Percentiles rank a stretch among this genome's conserved stretches.
These are phyloP conservation scores for Eupithecia pulchellata DNA, from an alignment of 2,888 invertebrate genomes.

Conservation along the genomic window DNA sequence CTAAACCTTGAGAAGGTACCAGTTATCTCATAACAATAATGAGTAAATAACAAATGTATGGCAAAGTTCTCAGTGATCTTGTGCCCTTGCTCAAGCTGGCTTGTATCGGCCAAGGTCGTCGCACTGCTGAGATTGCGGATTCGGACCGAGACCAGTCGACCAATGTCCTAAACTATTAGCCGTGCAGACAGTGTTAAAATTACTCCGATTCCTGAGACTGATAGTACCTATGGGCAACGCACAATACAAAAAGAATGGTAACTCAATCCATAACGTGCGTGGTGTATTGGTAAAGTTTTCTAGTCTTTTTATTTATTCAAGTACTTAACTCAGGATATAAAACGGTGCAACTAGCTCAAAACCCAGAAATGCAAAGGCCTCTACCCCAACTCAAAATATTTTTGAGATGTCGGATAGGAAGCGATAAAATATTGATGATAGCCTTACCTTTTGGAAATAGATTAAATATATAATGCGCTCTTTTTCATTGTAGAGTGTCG, in stretches of 20 bases:
- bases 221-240: background rate
- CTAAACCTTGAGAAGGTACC: conserved; percentile 18
- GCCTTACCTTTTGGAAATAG: background rate
- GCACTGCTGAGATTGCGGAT: conserved; percentile 79
- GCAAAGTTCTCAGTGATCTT: conserved; percentile 45
- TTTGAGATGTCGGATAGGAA: background rate
- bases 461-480: background rate
- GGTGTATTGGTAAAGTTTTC: background rate
- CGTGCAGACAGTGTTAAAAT: conserved; percentile 3
- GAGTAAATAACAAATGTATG: conserved; percentile 36
- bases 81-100: conserved; percentile 73
- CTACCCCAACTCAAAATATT: background rate
- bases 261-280: background rate
- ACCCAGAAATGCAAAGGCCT: background rate
- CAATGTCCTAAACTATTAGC: conserved; percentile 47
- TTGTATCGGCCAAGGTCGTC: conserved; percentile 76
- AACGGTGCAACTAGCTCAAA: background rate
- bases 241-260: background rate
- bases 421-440: background rate
- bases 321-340: background rate
- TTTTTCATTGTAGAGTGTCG: background rate
- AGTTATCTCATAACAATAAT: conserved; percentile 21
- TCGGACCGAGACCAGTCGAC: conserved; percentile 48
- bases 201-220: background rate
- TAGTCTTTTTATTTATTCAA: background rate